These are phyloP conservation scores for Lacerta bilineata DNA, from an alignment of 2,797 vertebrate species.

Conservation along the genomic window DNA sequence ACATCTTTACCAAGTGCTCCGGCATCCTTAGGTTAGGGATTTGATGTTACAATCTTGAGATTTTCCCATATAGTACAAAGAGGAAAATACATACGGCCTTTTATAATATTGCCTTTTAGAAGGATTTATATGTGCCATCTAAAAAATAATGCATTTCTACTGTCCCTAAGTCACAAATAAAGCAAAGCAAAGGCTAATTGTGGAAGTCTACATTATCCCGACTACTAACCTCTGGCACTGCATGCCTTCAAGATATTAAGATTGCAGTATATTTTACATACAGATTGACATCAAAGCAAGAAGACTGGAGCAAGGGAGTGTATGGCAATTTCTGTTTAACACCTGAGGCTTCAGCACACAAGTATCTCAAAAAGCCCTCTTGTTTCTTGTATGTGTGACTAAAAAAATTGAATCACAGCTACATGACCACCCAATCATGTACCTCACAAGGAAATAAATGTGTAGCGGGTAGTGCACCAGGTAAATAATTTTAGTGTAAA, in stretches of 20 bases:
- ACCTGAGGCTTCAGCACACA: constrained; percentile 70
- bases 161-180: constrained; percentile 56
- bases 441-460: constrained; percentile 68
- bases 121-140: constrained; percentile 58
- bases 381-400: constrained; percentile 68
- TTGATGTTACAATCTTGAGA: constrained; percentile 44
- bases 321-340: constrained; percentile 69
- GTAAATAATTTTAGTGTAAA: constrained; percentile 59
- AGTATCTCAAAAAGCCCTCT: constrained; percentile 62
- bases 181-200: constrained; percentile 53
- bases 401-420: constrained; percentile 70
- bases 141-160: constrained; percentile 49
- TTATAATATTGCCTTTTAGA: neutral
- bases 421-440: constrained; percentile 44
- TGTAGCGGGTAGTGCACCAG: constrained; percentile 62
- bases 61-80: neutral
- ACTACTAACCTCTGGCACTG: constrained; percentile 67
- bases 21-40: constrained; percentile 49
- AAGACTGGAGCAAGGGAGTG: constrained; percentile 67
- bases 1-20: constrained; percentile 44
- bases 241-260: constrained; percentile 67
- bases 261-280: constrained; percentile 75
- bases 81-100: neutral
- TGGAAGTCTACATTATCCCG: constrained; percentile 64
- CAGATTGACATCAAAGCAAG: constrained; percentile 73